Percentiles rank a stretch among this genome's conserved stretches.
Evolutionary conservation across 2,888 invertebrate species (phyloP).

Genomic region (Tetheella fluctuosa): DNA sequence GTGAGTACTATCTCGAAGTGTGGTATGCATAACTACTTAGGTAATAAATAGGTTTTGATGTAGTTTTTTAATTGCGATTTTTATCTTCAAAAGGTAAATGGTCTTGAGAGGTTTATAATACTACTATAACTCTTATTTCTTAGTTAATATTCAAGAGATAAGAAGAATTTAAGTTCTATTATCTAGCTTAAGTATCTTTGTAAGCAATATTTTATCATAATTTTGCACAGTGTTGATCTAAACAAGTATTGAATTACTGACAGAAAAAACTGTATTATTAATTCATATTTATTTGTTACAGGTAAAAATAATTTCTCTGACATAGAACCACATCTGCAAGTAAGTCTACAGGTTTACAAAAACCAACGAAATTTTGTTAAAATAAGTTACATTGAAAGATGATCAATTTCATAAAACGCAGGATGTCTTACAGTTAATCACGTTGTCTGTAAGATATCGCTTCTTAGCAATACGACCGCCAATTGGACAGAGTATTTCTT

Average conservation of each 20-base stretch:
- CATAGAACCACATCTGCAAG: neutral
- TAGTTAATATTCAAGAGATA: neutral
- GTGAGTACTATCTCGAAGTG: conserved; percentile 5
- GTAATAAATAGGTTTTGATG: conserved; percentile 27
- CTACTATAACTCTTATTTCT: neutral
- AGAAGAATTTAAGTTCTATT: neutral
- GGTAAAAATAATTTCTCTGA: neutral
- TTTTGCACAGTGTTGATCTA: neutral
- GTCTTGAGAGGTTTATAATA: neutral
- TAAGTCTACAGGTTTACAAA: neutral
- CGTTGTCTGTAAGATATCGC: too few relatives aligned
- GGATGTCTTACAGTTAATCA: too few relatives aligned
- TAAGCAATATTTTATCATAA: neutral
- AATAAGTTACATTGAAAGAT: too few relatives aligned
- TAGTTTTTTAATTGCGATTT: conserved; percentile 37
- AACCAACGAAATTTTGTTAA: too few relatives aligned
- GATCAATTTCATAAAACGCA: too few relatives aligned
- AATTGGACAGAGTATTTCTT: too few relatives aligned
- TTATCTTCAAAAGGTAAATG: conserved; percentile 22
- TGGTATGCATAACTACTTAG: conserved; percentile 24
- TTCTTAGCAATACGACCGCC: too few relatives aligned
- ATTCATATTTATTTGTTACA: neutral
- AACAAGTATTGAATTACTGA: too few relatives aligned
- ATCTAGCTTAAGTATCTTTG: neutral
- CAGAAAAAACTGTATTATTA: neutral